phyloP scores from a whole-genome alignment of 2,888 invertebrate genomes.

The Congeria kusceri region DNA sequence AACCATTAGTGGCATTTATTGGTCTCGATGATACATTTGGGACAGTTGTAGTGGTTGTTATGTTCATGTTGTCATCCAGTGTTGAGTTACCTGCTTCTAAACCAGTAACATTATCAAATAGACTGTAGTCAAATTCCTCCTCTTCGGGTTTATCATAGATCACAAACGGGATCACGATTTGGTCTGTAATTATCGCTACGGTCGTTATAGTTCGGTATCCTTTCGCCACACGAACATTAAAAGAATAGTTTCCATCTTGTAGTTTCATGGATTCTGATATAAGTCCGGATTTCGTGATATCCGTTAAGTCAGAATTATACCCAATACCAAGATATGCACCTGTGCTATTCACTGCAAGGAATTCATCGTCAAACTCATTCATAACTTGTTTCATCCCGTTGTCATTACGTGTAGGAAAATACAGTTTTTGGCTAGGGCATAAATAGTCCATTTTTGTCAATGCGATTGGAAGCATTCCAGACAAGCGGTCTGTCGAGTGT shows the following conservation, averaged over 20 bases:
- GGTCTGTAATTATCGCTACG: slow-evolving; percentile 35
- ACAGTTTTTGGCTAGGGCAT: slow-evolving; percentile 49
- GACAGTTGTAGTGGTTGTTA: slow-evolving; percentile 13
- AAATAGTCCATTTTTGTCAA: slow-evolving; percentile 34
- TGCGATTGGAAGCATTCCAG: slow-evolving; percentile 57
- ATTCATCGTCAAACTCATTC: slow-evolving; percentile 32
- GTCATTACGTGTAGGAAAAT: slow-evolving; percentile 15
- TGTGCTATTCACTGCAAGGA: slow-evolving; percentile 21
- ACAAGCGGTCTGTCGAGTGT: slow-evolving; percentile 38
- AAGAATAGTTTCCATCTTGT: slow-evolving; percentile 46
- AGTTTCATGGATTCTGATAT: slow-evolving; percentile 15
- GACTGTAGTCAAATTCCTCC: slow-evolving; percentile 31
- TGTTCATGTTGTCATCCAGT: slow-evolving; percentile 19
- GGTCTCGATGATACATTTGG: slow-evolving; percentile 15
- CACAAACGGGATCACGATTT: slow-evolving; percentile 37
- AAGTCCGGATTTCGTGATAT: slow-evolving; percentile 39
- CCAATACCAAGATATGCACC: slow-evolving; percentile 58
- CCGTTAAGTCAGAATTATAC: slow-evolving; percentile 44
- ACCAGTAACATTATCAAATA: slow-evolving; percentile 48
- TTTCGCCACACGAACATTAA: slow-evolving; percentile 16
- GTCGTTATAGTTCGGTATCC: slow-evolving; percentile 48
- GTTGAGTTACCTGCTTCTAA: slow-evolving; percentile 24
- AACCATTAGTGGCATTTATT: slow-evolving; percentile 16
- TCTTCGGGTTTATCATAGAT: slow-evolving; percentile 47
- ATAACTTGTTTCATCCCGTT: not conserved